These are phyloP conservation scores for Bicyclus anynana DNA, from an alignment of 1,140 invertebrate species.

Conservation along the genomic window DNA sequence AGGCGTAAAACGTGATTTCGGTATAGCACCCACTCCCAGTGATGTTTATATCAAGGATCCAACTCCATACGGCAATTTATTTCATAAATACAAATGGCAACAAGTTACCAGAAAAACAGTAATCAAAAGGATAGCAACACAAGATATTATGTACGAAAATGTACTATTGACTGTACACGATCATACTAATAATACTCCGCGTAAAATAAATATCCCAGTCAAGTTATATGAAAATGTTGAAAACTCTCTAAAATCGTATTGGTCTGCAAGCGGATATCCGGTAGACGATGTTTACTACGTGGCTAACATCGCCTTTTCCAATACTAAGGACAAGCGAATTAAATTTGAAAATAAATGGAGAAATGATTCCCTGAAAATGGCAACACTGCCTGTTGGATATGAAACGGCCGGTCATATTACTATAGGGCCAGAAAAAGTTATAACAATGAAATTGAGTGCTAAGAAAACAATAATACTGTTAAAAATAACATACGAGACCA, in stretches of 20 bases:
- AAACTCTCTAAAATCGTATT: conserved; percentile 33
- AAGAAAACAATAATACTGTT: conserved; percentile 35
- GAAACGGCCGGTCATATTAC: conserved; percentile 29
- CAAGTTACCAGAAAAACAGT: conserved; percentile 31
- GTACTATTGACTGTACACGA: conserved; percentile 32
- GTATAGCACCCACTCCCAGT: conserved; percentile 38
- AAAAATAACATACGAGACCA: conserved; percentile 36
- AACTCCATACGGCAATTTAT: conserved; percentile 44
- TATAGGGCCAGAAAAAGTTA: conserved; percentile 30
- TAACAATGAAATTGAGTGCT: conserved; percentile 31
- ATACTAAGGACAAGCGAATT: conserved; percentile 21
- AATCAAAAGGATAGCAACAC: conserved; percentile 27
- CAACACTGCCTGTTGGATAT: conserved; percentile 27
- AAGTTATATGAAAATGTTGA: conserved; percentile 23
- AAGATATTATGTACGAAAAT: conserved; percentile 31
- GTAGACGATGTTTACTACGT: conserved; percentile 34
- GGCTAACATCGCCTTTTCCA: conserved; percentile 26
- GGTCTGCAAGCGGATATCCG: conserved; percentile 34
- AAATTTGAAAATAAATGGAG: conserved; percentile 38
- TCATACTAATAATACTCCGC: conserved; percentile 39
- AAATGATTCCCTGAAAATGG: conserved; percentile 25
- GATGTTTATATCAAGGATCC: conserved; percentile 49
- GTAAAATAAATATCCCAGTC: conserved; percentile 23
- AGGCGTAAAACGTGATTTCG: conserved; percentile 40
- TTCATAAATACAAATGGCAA: conserved; percentile 42